Percentiles rank a stretch among this genome's conserved stretches.
phyloP scores from a whole-genome alignment of 2,888 invertebrate species.

The Cheilosia soror region DNA sequence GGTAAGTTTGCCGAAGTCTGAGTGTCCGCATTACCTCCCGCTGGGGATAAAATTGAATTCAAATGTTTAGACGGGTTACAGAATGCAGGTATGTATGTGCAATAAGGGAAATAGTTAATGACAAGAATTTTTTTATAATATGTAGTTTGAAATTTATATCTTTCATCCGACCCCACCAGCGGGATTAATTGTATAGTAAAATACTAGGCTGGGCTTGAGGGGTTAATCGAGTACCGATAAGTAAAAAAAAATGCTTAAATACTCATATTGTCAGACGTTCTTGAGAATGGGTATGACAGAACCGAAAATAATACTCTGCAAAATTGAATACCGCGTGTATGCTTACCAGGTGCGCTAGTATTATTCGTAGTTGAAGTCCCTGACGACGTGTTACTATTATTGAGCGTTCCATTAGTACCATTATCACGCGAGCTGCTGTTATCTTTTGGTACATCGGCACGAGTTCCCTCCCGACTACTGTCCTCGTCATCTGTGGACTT shows the following conservation, averaged over 20 bases:
- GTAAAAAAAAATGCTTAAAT: too few species aligned
- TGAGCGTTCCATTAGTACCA: slow-evolving; percentile 45
- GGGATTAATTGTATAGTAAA: too few species aligned
- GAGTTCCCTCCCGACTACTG: slow-evolving; percentile 80
- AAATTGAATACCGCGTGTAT: not conserved
- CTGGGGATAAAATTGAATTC: not conserved
- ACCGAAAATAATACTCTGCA: too few species aligned
- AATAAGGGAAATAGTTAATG: too few species aligned
- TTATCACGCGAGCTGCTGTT: slow-evolving; percentile 48
- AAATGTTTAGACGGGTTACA: not conserved
- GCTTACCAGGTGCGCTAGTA: slow-evolving; percentile 48
- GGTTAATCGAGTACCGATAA: too few species aligned
- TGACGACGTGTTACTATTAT: slow-evolving; percentile 51
- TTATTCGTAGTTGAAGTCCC: slow-evolving; percentile 49
- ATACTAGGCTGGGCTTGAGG: too few species aligned
- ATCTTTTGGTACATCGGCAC: slow-evolving; percentile 27
- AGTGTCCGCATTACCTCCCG: slow-evolving; percentile 17
- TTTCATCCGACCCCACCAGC: not conserved
- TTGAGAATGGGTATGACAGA: too few species aligned
- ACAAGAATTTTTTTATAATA: too few species aligned
- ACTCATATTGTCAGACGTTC: too few species aligned
- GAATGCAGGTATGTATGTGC: not conserved
- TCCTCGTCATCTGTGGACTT: slow-evolving; percentile 89
- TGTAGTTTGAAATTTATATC: too few species aligned
- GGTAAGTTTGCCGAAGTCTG: not conserved